phyloP scores from a whole-genome alignment of 1,140 invertebrate species.

The Charaxes varanes region DNA sequence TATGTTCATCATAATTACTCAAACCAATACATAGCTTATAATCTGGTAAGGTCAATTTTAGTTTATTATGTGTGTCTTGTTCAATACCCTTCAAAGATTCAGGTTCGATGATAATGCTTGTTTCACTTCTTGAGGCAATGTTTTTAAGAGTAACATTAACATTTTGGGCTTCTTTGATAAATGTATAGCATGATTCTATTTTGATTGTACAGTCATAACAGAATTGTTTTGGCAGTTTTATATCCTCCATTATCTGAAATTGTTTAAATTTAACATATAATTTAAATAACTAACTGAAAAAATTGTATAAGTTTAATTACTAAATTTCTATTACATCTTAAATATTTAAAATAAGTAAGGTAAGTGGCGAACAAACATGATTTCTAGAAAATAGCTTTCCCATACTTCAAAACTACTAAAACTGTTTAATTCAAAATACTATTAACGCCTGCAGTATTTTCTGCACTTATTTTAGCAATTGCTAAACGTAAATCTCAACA shows the following conservation, averaged over 20 bases:
- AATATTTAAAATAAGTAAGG: constrained; percentile 1
- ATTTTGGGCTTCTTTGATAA: constrained; percentile 53
- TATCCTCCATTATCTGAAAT: constrained; percentile 45
- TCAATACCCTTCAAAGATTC: constrained; percentile 25
- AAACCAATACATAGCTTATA: constrained; percentile 39
- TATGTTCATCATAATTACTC: constrained; percentile 23
- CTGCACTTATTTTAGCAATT: too few relatives aligned
- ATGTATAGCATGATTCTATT: constrained; percentile 54
- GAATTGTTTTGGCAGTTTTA: constrained; percentile 53
- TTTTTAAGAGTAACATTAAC: constrained; percentile 52
- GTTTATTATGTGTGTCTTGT: constrained; percentile 22
- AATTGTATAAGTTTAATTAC: neutral
- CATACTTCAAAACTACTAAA: too few relatives aligned
- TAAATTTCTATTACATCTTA: neutral
- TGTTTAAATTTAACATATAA: neutral
- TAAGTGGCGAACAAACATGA: too few relatives aligned
- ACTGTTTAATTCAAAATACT: too few relatives aligned
- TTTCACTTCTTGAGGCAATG: constrained; percentile 38
- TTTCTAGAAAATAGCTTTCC: too few relatives aligned
- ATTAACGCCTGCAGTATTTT: too few relatives aligned
- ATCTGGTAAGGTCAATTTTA: constrained; percentile 41
- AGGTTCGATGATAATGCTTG: constrained; percentile 47
- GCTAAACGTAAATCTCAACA: too few relatives aligned
- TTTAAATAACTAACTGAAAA: neutral
- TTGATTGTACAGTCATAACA: constrained; percentile 53